phyloP scores from a whole-genome alignment of 1,140 invertebrate species.

The Lepidotrigona ventralis region DNA sequence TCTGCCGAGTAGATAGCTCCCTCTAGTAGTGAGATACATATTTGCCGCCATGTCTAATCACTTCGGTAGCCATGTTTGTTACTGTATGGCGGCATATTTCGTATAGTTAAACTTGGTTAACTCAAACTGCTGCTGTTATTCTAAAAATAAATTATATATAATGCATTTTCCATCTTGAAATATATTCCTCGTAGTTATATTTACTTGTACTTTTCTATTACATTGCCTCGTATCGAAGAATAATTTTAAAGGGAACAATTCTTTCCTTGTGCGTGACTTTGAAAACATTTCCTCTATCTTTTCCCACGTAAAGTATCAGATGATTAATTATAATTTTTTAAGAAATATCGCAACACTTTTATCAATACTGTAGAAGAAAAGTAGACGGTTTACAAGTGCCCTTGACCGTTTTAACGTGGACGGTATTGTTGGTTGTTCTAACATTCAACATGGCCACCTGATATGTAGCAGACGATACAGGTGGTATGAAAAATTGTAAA shows the following conservation, averaged over 20 bases:
- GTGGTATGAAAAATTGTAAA: conserved; percentile 76
- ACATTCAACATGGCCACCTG: conserved; percentile 76
- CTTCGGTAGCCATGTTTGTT: background rate
- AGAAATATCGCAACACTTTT: background rate
- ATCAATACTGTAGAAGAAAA: background rate
- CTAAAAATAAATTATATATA: background rate
- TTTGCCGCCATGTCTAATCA: background rate
- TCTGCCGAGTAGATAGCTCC: conserved; percentile 14
- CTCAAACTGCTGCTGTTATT: background rate
- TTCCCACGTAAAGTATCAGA: background rate
- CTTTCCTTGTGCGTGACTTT: background rate
- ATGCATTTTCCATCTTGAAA: background rate
- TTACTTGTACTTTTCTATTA: background rate
- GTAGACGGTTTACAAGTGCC: conserved; percentile 13
- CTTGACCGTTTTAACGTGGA: conserved; percentile 40
- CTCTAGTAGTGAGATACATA: conserved; percentile 1
- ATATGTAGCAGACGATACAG: conserved; percentile 76
- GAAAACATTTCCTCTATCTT: background rate
- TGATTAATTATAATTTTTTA: background rate
- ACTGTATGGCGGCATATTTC: conserved; percentile 23
- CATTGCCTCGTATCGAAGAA: background rate
- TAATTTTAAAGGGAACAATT: no score
- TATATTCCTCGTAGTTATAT: background rate
- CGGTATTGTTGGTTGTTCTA: conserved; percentile 49
- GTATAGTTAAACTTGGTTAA: background rate